Conservation (phyloP, 2,888 invertebrate species). For the Andrena camellia region DNA sequence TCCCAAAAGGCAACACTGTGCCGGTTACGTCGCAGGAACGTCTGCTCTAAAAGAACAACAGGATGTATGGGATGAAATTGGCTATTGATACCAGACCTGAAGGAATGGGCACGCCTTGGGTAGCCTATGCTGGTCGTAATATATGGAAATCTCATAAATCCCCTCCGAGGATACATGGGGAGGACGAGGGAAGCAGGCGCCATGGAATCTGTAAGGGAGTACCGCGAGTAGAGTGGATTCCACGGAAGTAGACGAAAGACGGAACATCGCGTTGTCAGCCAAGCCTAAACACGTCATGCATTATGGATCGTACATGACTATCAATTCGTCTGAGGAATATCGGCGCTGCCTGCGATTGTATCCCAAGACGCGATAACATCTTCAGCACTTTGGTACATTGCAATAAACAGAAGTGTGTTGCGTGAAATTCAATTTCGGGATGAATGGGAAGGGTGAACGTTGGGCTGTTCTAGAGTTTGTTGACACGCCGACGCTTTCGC, state of each 20-base stretch:
- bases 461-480: not conserved
- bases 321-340: slow-evolving; percentile 11
- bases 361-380: not conserved
- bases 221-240: slow-evolving; percentile 6
- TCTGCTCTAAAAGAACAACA: not conserved
- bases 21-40: not conserved
- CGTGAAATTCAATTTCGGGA: not conserved
- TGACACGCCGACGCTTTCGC: not conserved
- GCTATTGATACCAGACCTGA: not conserved
- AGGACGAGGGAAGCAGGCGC: slow-evolving; percentile 15
- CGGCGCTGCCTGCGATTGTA: not conserved
- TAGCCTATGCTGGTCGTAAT: slow-evolving; percentile 27
- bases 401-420: not conserved
- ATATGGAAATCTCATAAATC: slow-evolving; percentile 57
- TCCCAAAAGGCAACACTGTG: not conserved
- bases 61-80: not conserved
- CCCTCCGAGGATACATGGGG: slow-evolving; percentile 14
- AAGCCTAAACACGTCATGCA: slow-evolving; percentile 41
- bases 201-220: slow-evolving; percentile 16
- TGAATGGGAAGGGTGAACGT: not conserved
- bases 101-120: not conserved
- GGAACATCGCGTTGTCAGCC: slow-evolving; percentile 29
- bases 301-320: slow-evolving; percentile 44
- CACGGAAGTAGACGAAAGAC: slow-evolving; percentile 29
- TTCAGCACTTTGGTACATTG: not conserved